Conservation (phyloP, 2,797 vertebrate species). For the Neosalanx taihuensis region DNA sequence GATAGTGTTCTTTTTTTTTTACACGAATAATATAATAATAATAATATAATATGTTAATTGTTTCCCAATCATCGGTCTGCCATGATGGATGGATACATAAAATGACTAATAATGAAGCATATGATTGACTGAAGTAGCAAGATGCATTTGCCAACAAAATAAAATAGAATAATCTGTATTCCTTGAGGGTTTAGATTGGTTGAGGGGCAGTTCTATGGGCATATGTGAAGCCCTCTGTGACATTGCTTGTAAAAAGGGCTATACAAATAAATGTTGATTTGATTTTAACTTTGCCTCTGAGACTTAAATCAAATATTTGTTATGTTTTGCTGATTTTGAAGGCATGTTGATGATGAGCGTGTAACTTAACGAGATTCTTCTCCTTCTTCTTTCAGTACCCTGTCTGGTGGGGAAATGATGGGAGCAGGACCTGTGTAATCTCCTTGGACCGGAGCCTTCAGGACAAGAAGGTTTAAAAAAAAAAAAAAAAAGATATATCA, state of each 20-base stretch:
- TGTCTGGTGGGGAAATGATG: slow-evolving; percentile 35
- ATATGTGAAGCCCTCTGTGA: too few species aligned
- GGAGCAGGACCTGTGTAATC: slow-evolving; percentile 35
- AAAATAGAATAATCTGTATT: neutral
- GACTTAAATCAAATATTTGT: too few species aligned
- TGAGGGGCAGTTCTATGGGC: too few species aligned
- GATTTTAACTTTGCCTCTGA: too few species aligned
- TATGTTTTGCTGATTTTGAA: neutral
- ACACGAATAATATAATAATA: too few species aligned
- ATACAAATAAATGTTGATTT: too few species aligned
- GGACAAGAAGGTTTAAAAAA: slow-evolving; percentile 29
- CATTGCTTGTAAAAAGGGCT: too few species aligned
- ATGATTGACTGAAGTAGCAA: neutral
- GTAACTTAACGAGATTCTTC: slow-evolving; percentile 21
- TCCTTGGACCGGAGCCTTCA: slow-evolving; percentile 13
- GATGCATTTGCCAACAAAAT: neutral
- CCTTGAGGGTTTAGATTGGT: too few species aligned
- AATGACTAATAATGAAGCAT: neutral
- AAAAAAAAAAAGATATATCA: slow-evolving; percentile 23
- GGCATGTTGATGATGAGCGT: neutral
- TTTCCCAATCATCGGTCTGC: too few species aligned
- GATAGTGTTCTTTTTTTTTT: too few species aligned
- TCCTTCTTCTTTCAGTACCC: slow-evolving; percentile 58
- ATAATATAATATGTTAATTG: too few species aligned
- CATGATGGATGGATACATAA: neutral